Evolutionary conservation across 2,113 vertebrate species (phyloP).

Genomic region (Pseudorectes ferrugineus): DNA sequence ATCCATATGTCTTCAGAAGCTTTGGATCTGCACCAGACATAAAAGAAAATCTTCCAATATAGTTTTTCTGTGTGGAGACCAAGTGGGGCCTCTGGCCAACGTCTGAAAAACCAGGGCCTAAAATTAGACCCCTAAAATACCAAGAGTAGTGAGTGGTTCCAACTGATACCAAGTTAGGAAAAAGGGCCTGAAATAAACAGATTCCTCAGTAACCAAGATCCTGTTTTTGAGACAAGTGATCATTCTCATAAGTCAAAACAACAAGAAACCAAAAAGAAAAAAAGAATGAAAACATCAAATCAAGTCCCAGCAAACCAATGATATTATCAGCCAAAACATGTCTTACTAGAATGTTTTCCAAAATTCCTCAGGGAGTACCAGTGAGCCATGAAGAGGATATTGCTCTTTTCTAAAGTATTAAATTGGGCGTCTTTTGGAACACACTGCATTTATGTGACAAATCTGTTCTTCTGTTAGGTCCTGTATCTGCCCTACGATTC

Average conservation of each 20-base stretch:
- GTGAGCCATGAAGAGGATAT: constrained; percentile 7
- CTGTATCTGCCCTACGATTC: neutral
- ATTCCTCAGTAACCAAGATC: constrained; percentile 57
- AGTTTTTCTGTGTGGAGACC: neutral
- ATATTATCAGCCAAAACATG: constrained; percentile 18
- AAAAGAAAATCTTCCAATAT: neutral
- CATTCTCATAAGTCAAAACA: constrained; percentile 43
- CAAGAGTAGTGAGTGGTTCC: neutral
- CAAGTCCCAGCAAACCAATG: neutral
- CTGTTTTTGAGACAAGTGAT: constrained; percentile 60
- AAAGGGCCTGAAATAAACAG: constrained; percentile 41
- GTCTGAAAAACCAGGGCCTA: neutral
- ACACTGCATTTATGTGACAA: neutral
- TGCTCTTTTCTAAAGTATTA: neutral
- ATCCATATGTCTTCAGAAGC: neutral
- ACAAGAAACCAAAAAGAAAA: constrained; percentile 15
- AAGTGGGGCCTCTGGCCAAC: neutral
- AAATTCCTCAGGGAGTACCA: constrained; percentile 16
- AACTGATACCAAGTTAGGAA: constrained; percentile 58
- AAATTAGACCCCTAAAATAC: constrained; percentile 39
- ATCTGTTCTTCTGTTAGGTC: neutral
- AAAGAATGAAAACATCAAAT: constrained; percentile 43
- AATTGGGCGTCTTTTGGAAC: neutral
- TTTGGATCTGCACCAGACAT: neutral
- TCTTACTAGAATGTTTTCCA: constrained; percentile 11